Conservation (phyloP, 2,888 invertebrate genomes). For the Herminia tarsipennalis region DNA sequence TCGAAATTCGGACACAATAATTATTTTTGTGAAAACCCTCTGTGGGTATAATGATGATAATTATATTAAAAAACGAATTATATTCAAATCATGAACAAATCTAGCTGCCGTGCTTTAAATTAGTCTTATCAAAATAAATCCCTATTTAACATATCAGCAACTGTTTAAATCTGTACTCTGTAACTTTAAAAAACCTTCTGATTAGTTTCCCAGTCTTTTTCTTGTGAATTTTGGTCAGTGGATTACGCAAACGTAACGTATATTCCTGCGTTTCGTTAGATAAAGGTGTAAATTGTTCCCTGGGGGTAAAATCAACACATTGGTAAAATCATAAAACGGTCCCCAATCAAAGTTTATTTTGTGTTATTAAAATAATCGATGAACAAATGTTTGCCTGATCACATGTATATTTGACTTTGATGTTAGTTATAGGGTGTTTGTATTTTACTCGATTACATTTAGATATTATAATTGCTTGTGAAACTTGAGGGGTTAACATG, state of each 20-base stretch:
- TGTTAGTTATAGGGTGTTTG: conserved; percentile 16
- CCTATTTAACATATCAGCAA: conserved; percentile 26
- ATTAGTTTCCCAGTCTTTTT: conserved; percentile 10
- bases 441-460: too few species aligned
- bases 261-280: conserved; percentile 13
- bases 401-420: conserved; percentile 8
- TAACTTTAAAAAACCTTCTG: neutral
- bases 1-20: too few species aligned
- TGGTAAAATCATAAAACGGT: conserved; percentile 46
- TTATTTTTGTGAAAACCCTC: too few species aligned
- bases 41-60: neutral
- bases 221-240: neutral
- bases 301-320: conserved; percentile 66
- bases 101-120: conserved; percentile 33
- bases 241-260: conserved; percentile 29
- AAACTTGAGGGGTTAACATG: too few species aligned
- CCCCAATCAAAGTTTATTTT: conserved; percentile 47
- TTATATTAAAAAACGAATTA: neutral
- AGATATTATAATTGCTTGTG: too few species aligned
- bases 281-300: conserved; percentile 60
- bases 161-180: conserved; percentile 14
- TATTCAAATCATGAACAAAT: neutral
- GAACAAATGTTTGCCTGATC: conserved; percentile 41
- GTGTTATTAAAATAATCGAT: conserved; percentile 64
- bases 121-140: conserved; percentile 8